A percentile compares a stretch with the other conserved stretches of the same genome.
Evolutionary conservation across 2,888 invertebrate species (phyloP).

Genomic region (Microplitis manilae): DNA sequence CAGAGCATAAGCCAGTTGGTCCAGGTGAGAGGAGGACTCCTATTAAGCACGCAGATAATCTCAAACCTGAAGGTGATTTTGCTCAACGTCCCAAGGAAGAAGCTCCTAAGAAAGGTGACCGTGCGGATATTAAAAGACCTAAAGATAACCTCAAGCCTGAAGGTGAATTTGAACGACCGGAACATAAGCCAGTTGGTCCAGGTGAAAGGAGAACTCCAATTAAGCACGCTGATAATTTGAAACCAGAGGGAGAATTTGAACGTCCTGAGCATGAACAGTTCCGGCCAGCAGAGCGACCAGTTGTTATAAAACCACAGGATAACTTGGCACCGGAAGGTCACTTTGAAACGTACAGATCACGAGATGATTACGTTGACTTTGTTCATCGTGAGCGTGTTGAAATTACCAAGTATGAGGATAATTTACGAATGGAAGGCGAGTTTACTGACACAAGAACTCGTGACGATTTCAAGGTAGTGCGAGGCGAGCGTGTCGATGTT

Average conservation of each 20-base stretch:
- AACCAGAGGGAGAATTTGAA: slow-evolving; percentile 72
- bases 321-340: slow-evolving; percentile 74
- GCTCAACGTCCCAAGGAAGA: slow-evolving; percentile 57
- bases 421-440: slow-evolving; percentile 78
- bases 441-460: slow-evolving; percentile 73
- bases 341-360: slow-evolving; percentile 60
- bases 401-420: slow-evolving; percentile 71
- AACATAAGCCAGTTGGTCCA: slow-evolving; percentile 65
- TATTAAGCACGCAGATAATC: slow-evolving; percentile 66
- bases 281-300: slow-evolving; percentile 63
- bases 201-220: slow-evolving; percentile 75
- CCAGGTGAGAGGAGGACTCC: slow-evolving; percentile 68
- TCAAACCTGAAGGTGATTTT: slow-evolving; percentile 73
- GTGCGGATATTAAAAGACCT: slow-evolving; percentile 74
- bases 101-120: slow-evolving; percentile 71
- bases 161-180: slow-evolving; percentile 63
- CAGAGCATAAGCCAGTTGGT: slow-evolving; percentile 66
- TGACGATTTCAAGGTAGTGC: slow-evolving; percentile 75
- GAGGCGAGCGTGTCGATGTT: slow-evolving; percentile 68
- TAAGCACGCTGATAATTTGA: slow-evolving; percentile 74
- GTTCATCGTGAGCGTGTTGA: slow-evolving; percentile 72
- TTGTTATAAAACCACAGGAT: slow-evolving; percentile 66
- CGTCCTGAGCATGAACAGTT: slow-evolving; percentile 54
- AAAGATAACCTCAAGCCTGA: slow-evolving; percentile 68
- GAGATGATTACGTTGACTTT: slow-evolving; percentile 70